Evolutionary conservation across 30 jellyfish, hydroid and myxozoan genomes (phyloP), one percentile per base, ranked within the genome.

Genomic region (Turritopsis dohrnii): DNA sequence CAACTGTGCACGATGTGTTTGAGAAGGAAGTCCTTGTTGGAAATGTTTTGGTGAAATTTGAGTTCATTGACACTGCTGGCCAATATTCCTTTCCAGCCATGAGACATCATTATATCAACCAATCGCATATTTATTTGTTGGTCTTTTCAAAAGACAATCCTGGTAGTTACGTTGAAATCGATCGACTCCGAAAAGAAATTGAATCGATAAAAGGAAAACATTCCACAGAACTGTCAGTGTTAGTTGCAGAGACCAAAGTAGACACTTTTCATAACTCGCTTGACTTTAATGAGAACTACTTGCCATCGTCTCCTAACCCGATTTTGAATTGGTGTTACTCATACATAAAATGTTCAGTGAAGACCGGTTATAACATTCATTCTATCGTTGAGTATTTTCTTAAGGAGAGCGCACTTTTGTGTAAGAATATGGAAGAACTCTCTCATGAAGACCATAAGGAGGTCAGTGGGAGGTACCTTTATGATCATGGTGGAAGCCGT

Each of bases 71-170:
- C 28, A 83, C 84, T 86, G 84, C 96, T 0, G 96, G 92, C 26
- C 81, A 23, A 23, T 84, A 89, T 73, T 83, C 92, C 21, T 89
- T 89, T 73, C 96, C 96, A 1, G 92, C 96, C 27, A 89, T 89
- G 96, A 76, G 92, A 65, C 54, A 87, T 54, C 86, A 83, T 18
- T 89, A 89, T 24, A 84, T 89, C 52, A 20, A 87, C 17, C 83
- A 81, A 72, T 53, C 92, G 80, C 65, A 85, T 60, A 87, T 89
- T 3, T 79, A 83, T 73, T 84, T 89, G 23, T 89, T 89, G 26
- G 92, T 89, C 27, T 84, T 80, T 53, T 89, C 79, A 29, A 54
- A 81, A 31, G 92, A 89, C 9, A 84, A 84, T 71, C 31, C 66
- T 41, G 65, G 24, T 30, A 83, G 92, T 52, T 89, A 79, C 21